Evolutionary conservation across 1,140 invertebrate species (phyloP).

Genomic region (Hypsibius dujardini): DNA sequence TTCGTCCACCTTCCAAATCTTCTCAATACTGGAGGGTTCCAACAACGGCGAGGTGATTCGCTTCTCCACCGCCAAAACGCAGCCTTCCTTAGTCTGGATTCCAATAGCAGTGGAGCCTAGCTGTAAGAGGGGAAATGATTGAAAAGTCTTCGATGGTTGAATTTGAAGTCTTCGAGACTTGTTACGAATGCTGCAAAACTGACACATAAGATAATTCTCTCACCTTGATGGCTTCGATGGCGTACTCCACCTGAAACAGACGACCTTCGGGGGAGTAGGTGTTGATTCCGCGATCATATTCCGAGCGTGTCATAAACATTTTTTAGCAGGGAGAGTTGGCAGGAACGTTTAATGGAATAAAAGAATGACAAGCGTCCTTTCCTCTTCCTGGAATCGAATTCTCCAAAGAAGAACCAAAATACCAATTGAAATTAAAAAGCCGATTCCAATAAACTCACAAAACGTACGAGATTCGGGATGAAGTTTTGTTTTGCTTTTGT

Average conservation of each 20-base stretch:
- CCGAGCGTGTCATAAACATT: conserved; percentile 97
- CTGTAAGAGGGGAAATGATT: conserved; percentile 27
- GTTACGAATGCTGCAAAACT: too few relatives aligned
- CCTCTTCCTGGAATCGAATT: too few relatives aligned
- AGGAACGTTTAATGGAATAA: too few relatives aligned
- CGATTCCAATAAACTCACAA: too few relatives aligned
- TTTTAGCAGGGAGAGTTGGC: conserved; percentile 16
- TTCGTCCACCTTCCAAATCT: conserved; percentile 75
- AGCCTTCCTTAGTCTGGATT: conserved; percentile 78
- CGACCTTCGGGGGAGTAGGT: conserved; percentile 98
- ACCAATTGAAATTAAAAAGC: too few relatives aligned
- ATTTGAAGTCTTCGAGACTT: too few relatives aligned
- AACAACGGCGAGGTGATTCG: conserved; percentile 88
- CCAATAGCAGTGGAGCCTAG: conserved; percentile 96
- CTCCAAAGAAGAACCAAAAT: too few relatives aligned
- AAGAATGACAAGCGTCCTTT: too few relatives aligned
- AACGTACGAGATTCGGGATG: too few relatives aligned
- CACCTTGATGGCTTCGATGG: conserved; percentile 95
- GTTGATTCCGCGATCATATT: conserved; percentile 97
- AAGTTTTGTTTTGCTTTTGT: too few relatives aligned
- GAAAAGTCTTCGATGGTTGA: too few relatives aligned
- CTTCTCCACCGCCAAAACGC: conserved; percentile 92
- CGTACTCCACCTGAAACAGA: conserved; percentile 99
- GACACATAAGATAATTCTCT: background rate
- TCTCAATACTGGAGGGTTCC: conserved; percentile 88